Base-by-base conservation (phyloP, 1,140 invertebrate species). In the Penaeus chinensis region DNA sequence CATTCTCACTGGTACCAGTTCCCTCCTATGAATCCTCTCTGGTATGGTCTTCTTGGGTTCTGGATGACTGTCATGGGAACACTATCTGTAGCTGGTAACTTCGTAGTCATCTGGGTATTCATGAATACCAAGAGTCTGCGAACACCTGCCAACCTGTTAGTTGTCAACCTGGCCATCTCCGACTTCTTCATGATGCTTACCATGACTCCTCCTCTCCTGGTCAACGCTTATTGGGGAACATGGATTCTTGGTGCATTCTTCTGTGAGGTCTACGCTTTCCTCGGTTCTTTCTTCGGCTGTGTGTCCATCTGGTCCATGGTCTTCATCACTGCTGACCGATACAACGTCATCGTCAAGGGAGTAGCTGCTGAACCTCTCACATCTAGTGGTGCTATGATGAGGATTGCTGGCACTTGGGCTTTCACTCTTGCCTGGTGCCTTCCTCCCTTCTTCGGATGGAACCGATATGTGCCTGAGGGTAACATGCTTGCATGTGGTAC, bases 91-190 rank as follows among this genome's bases (percentile, higher is more conserved):
- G 83, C 92, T 78, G 97, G 97, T 87, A 98, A 98, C 91, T 95
- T 95, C 61, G 95, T 97, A 93, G 96, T 98, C 60, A 93, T 97
- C 85, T 97, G 96, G 92, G 96, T 98, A 89, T 98, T 97, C 92
- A 93, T 94, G 32, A 94, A 94, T 8, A 96, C 96, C 1, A 96
- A 96, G 92, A 93, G 93, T 74, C 94, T 97, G 4, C 94, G 96
- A 90, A 96, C 96, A 47, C 96, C 96, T 19, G 96, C 96, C 84
- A 97, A 97, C 92, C 92, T 97, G 81, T 93, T 97, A 47, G 95
- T 97, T n/a, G 94, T 97, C 69, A 97, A 97, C 92, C 93, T 97
- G 90, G 96, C 96, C 16, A 95, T 97, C 91, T 96, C 96, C 18
- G 96, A 98, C 91, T 97, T 98, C 91, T 92, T 95, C 54, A 97